Evolutionary conservation across 2,888 invertebrate genomes (phyloP).

Genomic region (Ypsolopha scabrella): DNA sequence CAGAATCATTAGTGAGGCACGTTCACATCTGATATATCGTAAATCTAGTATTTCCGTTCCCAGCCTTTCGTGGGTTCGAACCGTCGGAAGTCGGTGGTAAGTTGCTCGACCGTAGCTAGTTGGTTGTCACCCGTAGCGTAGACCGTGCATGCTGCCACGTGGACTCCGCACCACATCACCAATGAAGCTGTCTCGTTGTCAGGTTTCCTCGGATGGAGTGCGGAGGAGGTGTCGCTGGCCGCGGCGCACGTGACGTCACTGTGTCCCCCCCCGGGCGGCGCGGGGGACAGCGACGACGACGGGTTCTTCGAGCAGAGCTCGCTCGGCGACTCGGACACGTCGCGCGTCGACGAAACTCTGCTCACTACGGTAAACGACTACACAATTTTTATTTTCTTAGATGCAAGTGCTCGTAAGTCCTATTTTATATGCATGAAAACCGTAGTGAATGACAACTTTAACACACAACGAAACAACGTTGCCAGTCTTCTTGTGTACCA

Average conservation of each 20-base stretch:
- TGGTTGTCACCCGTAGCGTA: conserved; percentile 6
- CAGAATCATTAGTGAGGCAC: too few species aligned
- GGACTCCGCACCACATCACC: too few species aligned
- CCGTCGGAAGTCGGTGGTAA: conserved; percentile 16
- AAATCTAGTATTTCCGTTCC: too few species aligned
- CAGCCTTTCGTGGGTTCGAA: conserved; percentile 33
- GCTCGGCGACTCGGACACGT: conserved; percentile 27
- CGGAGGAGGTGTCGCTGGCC: conserved; percentile 12
- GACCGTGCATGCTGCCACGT: too few species aligned
- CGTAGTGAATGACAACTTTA: too few species aligned
- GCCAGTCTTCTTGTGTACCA: too few species aligned
- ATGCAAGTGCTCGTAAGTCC: too few species aligned
- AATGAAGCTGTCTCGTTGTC: conserved; percentile 4
- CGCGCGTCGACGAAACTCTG: conserved; percentile 16
- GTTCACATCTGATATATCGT: too few species aligned
- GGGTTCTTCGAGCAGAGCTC: conserved; percentile 57
- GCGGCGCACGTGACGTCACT: conserved; percentile 3
- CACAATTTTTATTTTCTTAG: too few species aligned
- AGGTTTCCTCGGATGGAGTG: conserved; percentile 29
- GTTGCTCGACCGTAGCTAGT: background rate
- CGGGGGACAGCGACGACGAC: conserved; percentile 44
- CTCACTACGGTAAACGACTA: background rate
- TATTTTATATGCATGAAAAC: too few species aligned
- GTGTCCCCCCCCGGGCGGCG: conserved; percentile 11
- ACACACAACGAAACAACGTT: too few species aligned